Percentiles rank a stretch among this genome's conserved stretches.
Conservation (phyloP, 1,140 invertebrate genomes). For the Ganaspis sp. region DNA sequence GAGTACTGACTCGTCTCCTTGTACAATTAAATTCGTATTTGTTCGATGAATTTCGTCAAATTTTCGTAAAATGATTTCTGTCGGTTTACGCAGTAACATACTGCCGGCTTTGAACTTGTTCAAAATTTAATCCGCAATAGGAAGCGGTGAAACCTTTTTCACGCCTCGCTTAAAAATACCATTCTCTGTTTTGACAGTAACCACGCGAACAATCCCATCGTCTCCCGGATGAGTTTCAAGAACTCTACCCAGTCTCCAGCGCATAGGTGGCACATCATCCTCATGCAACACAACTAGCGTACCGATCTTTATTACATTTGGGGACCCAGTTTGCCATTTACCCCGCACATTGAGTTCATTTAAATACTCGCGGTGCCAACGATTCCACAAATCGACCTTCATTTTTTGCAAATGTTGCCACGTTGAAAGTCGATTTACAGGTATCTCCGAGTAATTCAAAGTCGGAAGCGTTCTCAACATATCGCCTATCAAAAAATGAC, state of each 20-base stretch:
- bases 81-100: not conserved
- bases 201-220: not conserved
- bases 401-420: conserved; percentile 22
- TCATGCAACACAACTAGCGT: not conserved
- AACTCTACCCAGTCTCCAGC: no score
- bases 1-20: no score
- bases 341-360: conserved; percentile 1
- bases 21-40: no score
- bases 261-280: no score
- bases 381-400: not conserved
- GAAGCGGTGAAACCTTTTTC: not conserved
- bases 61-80: no score
- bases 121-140: not conserved
- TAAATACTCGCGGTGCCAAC: not conserved
- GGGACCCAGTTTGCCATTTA: conserved; percentile 23
- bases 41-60: no score
- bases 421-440: not conserved
- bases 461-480: not conserved
- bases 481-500: conserved; percentile 31
- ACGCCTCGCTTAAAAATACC: not conserved
- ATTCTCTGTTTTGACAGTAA: not conserved
- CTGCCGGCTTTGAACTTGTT: not conserved
- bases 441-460: not conserved
- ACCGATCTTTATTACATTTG: conserved; percentile 13
- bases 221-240: not conserved